Percentiles rank a stretch among this genome's conserved stretches.
These are phyloP conservation scores for Aphodius granarius DNA, from an alignment of 2,888 invertebrate genomes.

Conservation along the genomic window DNA sequence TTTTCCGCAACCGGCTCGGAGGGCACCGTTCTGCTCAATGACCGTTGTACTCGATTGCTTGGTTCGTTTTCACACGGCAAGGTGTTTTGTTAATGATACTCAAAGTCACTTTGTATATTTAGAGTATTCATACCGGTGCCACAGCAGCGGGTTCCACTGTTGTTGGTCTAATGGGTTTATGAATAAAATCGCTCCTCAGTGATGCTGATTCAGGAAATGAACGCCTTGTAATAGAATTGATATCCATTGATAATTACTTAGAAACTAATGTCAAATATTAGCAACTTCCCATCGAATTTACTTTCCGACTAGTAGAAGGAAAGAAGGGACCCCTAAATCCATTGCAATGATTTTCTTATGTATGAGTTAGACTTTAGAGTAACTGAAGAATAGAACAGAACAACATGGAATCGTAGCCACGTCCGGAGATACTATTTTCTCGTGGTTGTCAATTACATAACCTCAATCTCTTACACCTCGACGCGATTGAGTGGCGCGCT, in stretches of 20 bases:
- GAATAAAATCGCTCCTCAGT: not conserved
- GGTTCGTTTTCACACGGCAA: not conserved
- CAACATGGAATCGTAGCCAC: not conserved
- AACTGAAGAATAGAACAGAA: not conserved
- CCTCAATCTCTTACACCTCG: not conserved
- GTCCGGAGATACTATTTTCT: not conserved
- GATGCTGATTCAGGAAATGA: not conserved
- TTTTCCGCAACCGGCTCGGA: not conserved
- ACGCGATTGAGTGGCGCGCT: not conserved
- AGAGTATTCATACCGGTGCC: not conserved
- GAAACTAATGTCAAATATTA: not conserved
- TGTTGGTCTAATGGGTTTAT: not conserved
- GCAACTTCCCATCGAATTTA: not conserved
- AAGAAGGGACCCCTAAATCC: too few relatives aligned
- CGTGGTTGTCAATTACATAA: not conserved
- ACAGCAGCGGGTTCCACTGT: not conserved
- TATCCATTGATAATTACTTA: not conserved
- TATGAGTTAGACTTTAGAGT: not conserved
- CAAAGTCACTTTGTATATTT: not conserved
- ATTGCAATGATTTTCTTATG: too few relatives aligned
- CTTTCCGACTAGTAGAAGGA: too few relatives aligned
- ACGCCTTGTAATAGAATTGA: not conserved
- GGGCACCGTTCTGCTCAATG: not conserved
- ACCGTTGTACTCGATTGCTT: not conserved
- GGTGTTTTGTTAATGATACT: not conserved